Conservation (phyloP, 1,140 invertebrate species). For the Cotesia chilonis region DNA sequence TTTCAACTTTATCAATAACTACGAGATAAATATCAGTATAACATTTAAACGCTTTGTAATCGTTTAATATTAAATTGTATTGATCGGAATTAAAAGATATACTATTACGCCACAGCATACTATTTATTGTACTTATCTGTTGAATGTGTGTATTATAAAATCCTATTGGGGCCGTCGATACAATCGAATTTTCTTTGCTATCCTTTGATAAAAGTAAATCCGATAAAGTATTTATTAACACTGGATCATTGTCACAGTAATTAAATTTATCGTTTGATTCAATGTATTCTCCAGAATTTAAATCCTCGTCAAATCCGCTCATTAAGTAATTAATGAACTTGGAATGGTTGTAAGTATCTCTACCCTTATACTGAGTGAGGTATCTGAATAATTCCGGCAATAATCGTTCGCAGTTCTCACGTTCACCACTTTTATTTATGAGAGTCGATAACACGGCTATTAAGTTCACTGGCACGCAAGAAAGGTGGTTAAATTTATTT, state of each 20-base stretch:
- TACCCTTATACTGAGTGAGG: slow-evolving; percentile 42
- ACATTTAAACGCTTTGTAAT: slow-evolving; percentile 45
- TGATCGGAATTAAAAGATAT: slow-evolving; percentile 51
- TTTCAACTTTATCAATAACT: slow-evolving; percentile 40
- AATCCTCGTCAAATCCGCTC: slow-evolving; percentile 22
- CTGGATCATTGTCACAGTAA: slow-evolving; percentile 44
- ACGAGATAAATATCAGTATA: slow-evolving; percentile 46
- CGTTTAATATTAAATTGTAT: slow-evolving; percentile 49
- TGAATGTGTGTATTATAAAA: slow-evolving; percentile 51
- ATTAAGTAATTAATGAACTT: slow-evolving; percentile 14
- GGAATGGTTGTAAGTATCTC: slow-evolving; percentile 43
- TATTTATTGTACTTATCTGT: slow-evolving; percentile 59
- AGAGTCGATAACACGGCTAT: slow-evolving; percentile 49
- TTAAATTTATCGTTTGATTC: slow-evolving; percentile 27
- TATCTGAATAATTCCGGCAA: slow-evolving; percentile 44
- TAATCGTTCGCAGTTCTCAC: slow-evolving; percentile 34
- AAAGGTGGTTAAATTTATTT: slow-evolving; percentile 42
- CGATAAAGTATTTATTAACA: slow-evolving; percentile 51
- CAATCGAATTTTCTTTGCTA: slow-evolving; percentile 34
- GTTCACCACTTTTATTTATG: slow-evolving; percentile 18
- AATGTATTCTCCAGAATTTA: slow-evolving; percentile 39
- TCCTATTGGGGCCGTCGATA: slow-evolving; percentile 53
- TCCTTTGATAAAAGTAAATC: slow-evolving; percentile 47
- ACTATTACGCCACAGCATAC: slow-evolving; percentile 67
- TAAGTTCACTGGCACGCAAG: slow-evolving; percentile 52